Conservation (phyloP, 1,140 invertebrate species). For the Polypedilum pembai region DNA sequence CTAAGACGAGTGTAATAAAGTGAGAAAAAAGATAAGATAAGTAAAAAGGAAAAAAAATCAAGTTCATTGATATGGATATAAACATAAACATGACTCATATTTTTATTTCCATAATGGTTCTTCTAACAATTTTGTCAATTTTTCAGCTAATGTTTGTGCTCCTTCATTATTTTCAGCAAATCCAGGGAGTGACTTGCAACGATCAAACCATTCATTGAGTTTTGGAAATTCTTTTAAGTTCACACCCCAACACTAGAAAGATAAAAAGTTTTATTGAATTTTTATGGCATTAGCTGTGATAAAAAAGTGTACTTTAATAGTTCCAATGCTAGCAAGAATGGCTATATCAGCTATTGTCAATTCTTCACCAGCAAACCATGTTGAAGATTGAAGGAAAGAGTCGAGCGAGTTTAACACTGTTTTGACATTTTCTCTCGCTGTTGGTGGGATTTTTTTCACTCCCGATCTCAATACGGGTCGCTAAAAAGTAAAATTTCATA, state of each 20-base stretch:
- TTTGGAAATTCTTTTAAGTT: slow-evolving; percentile 9
- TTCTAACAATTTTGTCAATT: slow-evolving; percentile 2
- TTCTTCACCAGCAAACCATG: neutral
- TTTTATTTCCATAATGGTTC: slow-evolving; percentile 18
- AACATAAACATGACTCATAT: neutral
- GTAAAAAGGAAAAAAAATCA: neutral
- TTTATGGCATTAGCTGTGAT: neutral
- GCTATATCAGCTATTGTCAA: slow-evolving; percentile 1
- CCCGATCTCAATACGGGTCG: neutral
- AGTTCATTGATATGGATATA: neutral
- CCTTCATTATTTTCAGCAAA: slow-evolving; percentile 15
- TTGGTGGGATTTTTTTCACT: neutral
- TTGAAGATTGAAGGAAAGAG: neutral
- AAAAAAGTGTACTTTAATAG: neutral
- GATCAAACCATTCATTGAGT: neutral
- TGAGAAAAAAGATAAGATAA: neutral
- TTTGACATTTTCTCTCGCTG: neutral
- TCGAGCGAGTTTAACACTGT: neutral
- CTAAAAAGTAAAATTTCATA: neutral
- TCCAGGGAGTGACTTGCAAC: neutral
- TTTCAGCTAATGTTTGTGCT: neutral
- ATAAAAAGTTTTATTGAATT: neutral
- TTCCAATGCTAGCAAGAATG: neutral
- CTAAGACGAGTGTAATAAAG: neutral
- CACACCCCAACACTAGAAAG: slow-evolving; percentile 14